Conservation (phyloP, 2,113 vertebrate species). For the Odontesthes bonariensis region DNA sequence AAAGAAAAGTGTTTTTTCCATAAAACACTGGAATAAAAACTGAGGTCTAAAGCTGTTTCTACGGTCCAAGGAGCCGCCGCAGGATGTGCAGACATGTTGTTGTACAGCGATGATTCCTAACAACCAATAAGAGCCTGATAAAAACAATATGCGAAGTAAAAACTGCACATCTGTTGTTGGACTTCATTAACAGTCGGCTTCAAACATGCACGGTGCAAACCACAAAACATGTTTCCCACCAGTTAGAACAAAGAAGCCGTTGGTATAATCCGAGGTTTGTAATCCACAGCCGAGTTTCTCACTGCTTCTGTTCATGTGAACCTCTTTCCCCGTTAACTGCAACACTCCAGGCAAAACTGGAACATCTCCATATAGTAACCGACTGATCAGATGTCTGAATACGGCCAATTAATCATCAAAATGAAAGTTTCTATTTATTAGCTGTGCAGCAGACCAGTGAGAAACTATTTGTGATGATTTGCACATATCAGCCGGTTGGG, state of each 20-base stretch:
- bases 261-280: conserved; percentile 36
- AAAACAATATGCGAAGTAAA: neutral
- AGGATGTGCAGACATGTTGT: too few relatives aligned
- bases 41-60: neutral
- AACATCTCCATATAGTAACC: neutral
- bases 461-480: too few relatives aligned
- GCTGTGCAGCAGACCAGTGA: too few relatives aligned
- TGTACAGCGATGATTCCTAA: neutral
- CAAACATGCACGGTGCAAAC: neutral
- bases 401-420: neutral
- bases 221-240: conserved; percentile 29
- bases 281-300: conserved; percentile 24
- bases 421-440: too few relatives aligned
- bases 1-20: neutral
- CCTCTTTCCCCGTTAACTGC: conserved; percentile 4
- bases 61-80: too few relatives aligned
- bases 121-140: neutral
- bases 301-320: conserved; percentile 6
- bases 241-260: conserved; percentile 34
- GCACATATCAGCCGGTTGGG: too few relatives aligned
- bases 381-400: too few relatives aligned
- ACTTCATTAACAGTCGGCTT: neutral
- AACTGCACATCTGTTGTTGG: too few relatives aligned
- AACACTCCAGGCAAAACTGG: conserved; percentile 10
- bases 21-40: neutral